These are phyloP conservation scores for Caerostris extrusa DNA, from an alignment of 1,140 invertebrate species.

Conservation along the genomic window DNA sequence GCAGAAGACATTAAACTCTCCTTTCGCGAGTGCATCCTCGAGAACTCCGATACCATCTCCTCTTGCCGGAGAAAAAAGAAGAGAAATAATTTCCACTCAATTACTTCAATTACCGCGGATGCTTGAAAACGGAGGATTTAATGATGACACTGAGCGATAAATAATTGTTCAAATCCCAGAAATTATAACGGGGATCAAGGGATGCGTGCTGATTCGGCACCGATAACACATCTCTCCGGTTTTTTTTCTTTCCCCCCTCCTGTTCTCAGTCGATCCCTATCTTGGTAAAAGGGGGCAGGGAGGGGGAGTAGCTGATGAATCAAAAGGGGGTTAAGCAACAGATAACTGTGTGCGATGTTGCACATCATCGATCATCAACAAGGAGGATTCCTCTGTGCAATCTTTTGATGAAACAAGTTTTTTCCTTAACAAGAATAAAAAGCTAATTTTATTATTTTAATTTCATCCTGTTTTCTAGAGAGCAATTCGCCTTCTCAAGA, in stretches of 20 bases:
- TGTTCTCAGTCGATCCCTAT: not conserved
- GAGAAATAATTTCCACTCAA: slow-evolving; percentile 61
- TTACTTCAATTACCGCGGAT: slow-evolving; percentile 47
- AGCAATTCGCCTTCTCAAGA: too few relatives aligned
- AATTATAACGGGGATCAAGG: slow-evolving; percentile 64
- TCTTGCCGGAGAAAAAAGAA: not conserved
- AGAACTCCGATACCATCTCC: not conserved
- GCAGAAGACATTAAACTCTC: not conserved
- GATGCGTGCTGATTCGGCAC: slow-evolving; percentile 24
- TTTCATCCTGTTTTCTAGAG: too few relatives aligned
- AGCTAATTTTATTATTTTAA: too few relatives aligned
- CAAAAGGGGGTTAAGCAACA: too few relatives aligned
- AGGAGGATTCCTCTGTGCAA: too few relatives aligned
- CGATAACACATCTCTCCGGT: slow-evolving; percentile 17
- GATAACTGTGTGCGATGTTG: too few relatives aligned
- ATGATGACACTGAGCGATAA: slow-evolving; percentile 69
- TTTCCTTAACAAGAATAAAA: too few relatives aligned
- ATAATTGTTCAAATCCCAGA: slow-evolving; percentile 64
- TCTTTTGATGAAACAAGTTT: too few relatives aligned
- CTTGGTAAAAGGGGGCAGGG: too few relatives aligned
- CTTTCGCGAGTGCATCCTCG: not conserved
- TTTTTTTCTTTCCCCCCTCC: not conserved
- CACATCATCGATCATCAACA: too few relatives aligned
- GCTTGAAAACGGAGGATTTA: slow-evolving; percentile 27
- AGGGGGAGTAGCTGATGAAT: too few relatives aligned